phyloP scores from a whole-genome alignment of 2,888 invertebrate species.

The Brenthis hecate region DNA sequence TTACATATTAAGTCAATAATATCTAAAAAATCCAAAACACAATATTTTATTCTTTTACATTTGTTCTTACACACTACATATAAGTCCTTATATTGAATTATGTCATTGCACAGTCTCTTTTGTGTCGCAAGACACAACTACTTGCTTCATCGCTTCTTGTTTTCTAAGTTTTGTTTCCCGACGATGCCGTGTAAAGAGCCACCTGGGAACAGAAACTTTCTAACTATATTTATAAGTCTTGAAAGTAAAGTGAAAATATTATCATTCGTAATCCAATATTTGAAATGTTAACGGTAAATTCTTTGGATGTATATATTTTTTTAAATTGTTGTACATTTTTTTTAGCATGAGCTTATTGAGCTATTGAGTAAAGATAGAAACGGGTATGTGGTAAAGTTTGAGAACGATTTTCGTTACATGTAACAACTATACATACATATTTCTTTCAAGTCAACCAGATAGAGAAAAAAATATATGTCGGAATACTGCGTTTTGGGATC shows the following conservation, averaged over 20 bases:
- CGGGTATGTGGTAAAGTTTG: too few species aligned
- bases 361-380: too few species aligned
- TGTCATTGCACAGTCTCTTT: constrained; percentile 21
- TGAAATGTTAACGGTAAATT: constrained; percentile 8
- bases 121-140: constrained; percentile 21
- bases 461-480: too few species aligned
- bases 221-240: constrained; percentile 34
- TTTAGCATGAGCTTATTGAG: too few species aligned
- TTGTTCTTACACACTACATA: constrained; percentile 19
- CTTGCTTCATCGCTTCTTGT: constrained; percentile 32
- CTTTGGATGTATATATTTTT: neutral
- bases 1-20: neutral
- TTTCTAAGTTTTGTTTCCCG: constrained; percentile 48
- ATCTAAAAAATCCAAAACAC: neutral
- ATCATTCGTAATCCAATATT: constrained; percentile 15
- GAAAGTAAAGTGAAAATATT: constrained; percentile 25
- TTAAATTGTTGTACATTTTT: too few species aligned
- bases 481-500: too few species aligned
- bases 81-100: constrained; percentile 22
- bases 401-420: too few species aligned
- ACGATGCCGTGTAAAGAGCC: constrained; percentile 63
- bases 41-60: neutral
- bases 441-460: neutral
- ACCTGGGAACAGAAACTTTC: constrained; percentile 54
- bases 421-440: too few species aligned